A percentile compares a stretch with the other conserved stretches of the same genome.
Evolutionary conservation across 2,113 vertebrate species (phyloP).

Genomic region (Dissostichus mawsoni): DNA sequence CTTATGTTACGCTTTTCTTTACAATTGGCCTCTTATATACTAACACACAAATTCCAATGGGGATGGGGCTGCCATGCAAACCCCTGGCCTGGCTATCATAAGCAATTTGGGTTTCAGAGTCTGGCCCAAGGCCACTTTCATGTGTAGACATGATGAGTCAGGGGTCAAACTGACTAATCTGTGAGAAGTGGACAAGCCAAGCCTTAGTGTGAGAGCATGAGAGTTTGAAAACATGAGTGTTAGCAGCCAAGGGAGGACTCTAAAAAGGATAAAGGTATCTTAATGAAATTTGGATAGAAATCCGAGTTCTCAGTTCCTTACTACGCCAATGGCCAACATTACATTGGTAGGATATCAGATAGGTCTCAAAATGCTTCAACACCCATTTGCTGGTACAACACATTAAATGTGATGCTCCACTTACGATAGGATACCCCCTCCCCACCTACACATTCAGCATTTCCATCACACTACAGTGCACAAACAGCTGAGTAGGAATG

Average conservation of each 20-base stretch:
- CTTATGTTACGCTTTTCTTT: neutral
- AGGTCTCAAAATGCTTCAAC: slow-evolving; percentile 24
- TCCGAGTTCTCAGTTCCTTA: neutral
- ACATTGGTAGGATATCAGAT: slow-evolving; percentile 9
- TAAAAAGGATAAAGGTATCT: neutral
- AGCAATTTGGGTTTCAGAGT: no score
- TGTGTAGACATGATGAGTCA: neutral
- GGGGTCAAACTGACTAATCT: neutral
- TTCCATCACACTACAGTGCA: slow-evolving; percentile 42
- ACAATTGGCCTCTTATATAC: neutral
- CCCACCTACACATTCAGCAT: slow-evolving; percentile 40
- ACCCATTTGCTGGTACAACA: slow-evolving; percentile 43
- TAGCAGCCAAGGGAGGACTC: neutral
- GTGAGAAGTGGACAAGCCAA: neutral
- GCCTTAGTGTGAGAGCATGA: neutral
- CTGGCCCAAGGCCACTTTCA: neutral
- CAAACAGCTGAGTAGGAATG: slow-evolving; percentile 53
- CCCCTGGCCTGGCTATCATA: neutral
- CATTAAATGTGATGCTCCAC: slow-evolving; percentile 55
- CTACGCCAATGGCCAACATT: neutral
- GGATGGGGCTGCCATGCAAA: neutral
- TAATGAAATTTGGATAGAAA: neutral
- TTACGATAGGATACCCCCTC: slow-evolving; percentile 50
- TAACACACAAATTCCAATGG: neutral
- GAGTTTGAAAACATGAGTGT: neutral